phyloP scores from a whole-genome alignment of 2,113 vertebrate genomes.

The Sorex araneus region DNA sequence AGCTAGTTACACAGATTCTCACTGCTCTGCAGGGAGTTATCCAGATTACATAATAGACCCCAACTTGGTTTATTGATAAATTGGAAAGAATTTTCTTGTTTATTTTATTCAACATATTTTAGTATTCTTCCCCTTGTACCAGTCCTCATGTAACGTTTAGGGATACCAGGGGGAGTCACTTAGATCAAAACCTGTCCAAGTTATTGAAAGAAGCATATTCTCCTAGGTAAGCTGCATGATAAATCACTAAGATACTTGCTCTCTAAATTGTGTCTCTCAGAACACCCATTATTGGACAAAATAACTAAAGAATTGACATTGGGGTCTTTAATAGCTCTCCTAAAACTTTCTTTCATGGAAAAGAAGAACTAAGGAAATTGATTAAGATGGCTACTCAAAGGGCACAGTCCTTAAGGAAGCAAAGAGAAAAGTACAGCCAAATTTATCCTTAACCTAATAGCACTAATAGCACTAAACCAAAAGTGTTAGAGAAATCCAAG shows the following conservation, averaged over 20 bases:
- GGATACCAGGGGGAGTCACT: neutral
- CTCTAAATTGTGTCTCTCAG: conserved; percentile 2
- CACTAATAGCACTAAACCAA: neutral
- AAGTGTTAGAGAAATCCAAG: conserved; percentile 2
- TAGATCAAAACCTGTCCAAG: neutral
- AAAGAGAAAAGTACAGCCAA: conserved; percentile 29
- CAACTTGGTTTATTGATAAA: neutral
- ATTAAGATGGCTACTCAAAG: neutral
- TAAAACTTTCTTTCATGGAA: conserved; percentile 4
- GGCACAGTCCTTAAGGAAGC: neutral
- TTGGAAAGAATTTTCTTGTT: neutral
- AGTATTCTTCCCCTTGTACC: neutral
- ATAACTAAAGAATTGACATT: conserved; percentile 15
- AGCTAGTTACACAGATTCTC: neutral
- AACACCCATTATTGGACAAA: neutral
- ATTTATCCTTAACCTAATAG: neutral
- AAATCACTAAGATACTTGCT: conserved; percentile 16
- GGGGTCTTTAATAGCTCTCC: conserved; percentile 36
- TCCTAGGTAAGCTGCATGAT: neutral
- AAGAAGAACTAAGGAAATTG: neutral
- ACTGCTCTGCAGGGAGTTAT: conserved; percentile 1
- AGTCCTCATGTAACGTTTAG: neutral
- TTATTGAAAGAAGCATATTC: neutral
- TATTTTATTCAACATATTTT: neutral
- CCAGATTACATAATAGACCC: neutral